phyloP scores from a whole-genome alignment of 2,113 vertebrate genomes.

The Rhinogobius similis region DNA sequence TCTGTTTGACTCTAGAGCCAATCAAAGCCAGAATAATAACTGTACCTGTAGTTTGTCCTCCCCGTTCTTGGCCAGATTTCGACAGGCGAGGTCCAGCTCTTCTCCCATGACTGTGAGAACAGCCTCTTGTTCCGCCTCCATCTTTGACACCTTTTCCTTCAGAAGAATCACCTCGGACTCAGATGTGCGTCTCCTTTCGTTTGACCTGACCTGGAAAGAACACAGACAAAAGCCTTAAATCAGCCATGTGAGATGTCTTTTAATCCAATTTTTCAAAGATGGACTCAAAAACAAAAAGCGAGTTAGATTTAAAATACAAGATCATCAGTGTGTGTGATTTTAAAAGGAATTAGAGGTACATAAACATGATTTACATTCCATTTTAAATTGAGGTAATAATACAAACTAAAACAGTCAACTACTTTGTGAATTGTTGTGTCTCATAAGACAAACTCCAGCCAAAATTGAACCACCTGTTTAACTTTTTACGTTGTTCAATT shows the following conservation, averaged over 20 bases:
- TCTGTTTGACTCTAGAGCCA: no score
- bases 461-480: no score
- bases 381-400: neutral
- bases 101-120: constrained; percentile 83
- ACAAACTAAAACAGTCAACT: neutral
- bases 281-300: neutral
- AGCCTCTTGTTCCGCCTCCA: constrained; percentile 85
- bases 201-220: constrained; percentile 54
- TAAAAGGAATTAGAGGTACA: neutral
- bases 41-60: constrained; percentile 88
- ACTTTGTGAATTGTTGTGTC: neutral
- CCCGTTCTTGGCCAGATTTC: constrained; percentile 80
- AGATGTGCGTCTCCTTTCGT: constrained; percentile 73
- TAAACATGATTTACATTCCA: neutral
- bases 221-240: neutral
- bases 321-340: no score
- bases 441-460: no score
- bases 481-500: no score
- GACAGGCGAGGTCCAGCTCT: constrained; percentile 86
- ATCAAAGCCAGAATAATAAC: neutral
- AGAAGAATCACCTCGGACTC: constrained; percentile 78
- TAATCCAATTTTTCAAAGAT: neutral
- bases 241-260: neutral
- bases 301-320: neutral
- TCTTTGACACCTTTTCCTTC: constrained; percentile 77